phyloP scores from a whole-genome alignment of 1,140 invertebrate genomes.

The Drosophila sucinea region DNA sequence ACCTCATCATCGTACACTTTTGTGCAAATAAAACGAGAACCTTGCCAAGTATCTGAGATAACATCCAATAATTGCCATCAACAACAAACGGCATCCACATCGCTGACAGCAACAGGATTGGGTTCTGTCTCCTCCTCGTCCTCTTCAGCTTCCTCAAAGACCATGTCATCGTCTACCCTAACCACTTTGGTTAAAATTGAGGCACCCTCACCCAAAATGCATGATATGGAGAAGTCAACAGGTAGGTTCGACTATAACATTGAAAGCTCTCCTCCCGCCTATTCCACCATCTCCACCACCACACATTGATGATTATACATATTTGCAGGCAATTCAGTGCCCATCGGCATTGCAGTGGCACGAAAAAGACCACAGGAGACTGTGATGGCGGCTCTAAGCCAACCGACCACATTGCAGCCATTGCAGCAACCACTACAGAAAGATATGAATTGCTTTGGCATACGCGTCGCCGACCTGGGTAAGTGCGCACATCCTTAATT shows the following conservation, averaged over 20 bases:
- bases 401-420: constrained; percentile 55
- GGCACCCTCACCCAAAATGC: constrained; percentile 83
- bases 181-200: constrained; percentile 84
- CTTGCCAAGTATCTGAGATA: constrained; percentile 88
- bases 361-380: constrained; percentile 89
- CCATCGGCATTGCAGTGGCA: constrained; percentile 93
- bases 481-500: constrained; percentile 76
- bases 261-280: not conserved
- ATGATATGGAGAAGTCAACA: constrained; percentile 73
- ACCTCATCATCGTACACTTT: constrained; percentile 63
- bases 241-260: constrained; percentile 47
- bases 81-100: constrained; percentile 59
- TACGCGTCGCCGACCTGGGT: constrained; percentile 85
- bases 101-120: constrained; percentile 38
- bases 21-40: constrained; percentile 86
- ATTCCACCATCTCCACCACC: not conserved
- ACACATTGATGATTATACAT: not conserved
- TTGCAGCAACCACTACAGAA: constrained; percentile 76
- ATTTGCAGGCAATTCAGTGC: constrained; percentile 86
- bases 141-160: constrained; percentile 47
- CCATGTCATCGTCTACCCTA: constrained; percentile 72
- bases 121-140: constrained; percentile 62
- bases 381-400: constrained; percentile 83
- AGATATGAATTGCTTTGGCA: constrained; percentile 83
- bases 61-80: constrained; percentile 85